A percentile compares a stretch with the other conserved stretches of the same genome.
Conservation (phyloP, 2,113 vertebrate species). For the Oryzias javanicus region DNA sequence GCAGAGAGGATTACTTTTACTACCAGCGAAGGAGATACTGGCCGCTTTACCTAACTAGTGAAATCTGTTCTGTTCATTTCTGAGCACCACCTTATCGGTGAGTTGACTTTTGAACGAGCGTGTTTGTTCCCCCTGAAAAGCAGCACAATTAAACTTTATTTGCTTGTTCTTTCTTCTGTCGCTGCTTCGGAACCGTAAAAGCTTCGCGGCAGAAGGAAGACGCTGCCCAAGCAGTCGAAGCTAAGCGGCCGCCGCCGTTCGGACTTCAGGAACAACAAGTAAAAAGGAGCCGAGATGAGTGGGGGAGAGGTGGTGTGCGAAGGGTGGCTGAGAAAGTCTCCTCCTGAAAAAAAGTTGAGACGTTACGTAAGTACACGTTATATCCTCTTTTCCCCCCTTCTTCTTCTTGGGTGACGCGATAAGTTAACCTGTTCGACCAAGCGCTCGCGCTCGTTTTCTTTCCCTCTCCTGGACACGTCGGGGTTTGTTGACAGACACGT, state of each 20-base stretch:
- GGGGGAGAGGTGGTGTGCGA: constrained; percentile 93
- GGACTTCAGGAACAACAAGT: constrained; percentile 42
- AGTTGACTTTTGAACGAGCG: constrained; percentile 56
- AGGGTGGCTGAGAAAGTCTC: constrained; percentile 96
- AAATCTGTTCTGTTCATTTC: constrained; percentile 58
- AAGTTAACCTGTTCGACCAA: constrained; percentile 26
- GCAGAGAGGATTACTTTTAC: constrained; percentile 36
- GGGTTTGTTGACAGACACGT: constrained; percentile 12
- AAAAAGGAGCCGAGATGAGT: constrained; percentile 79
- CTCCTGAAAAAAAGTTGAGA: constrained; percentile 98
- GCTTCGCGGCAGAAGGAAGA: constrained; percentile 34
- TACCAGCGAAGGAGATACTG: constrained; percentile 31
- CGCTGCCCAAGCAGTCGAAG: constrained; percentile 50
- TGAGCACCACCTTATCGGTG: constrained; percentile 49
- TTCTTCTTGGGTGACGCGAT: constrained; percentile 23
- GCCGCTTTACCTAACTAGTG: constrained; percentile 45
- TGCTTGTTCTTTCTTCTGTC: background rate
- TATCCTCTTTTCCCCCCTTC: constrained; percentile 25
- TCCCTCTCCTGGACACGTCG: constrained; percentile 5
- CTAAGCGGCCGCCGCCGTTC: constrained; percentile 26
- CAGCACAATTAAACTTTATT: constrained; percentile 17
- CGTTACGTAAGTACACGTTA: constrained; percentile 93
- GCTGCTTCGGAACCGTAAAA: background rate
- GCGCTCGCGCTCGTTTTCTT: background rate
- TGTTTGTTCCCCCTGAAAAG: constrained; percentile 39